Evolutionary conservation across 2,797 vertebrate genomes (phyloP).

Genomic region (Danio choprae): DNA sequence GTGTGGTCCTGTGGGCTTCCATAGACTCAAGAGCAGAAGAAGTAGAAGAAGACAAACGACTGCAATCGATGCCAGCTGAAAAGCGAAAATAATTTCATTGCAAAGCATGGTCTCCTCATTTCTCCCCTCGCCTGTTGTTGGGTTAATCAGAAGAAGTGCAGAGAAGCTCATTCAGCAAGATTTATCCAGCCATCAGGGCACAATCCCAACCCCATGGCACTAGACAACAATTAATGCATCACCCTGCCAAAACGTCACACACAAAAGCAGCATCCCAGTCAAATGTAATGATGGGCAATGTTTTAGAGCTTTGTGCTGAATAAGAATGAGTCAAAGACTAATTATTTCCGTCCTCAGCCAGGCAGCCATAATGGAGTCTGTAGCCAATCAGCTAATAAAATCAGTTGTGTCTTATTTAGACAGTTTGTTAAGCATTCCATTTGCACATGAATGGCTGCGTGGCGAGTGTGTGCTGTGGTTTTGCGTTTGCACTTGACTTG

Average conservation of each 20-base stretch:
- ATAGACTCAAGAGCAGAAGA: too few species aligned
- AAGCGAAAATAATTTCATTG: background rate
- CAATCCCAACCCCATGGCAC: slow-evolving; percentile 12
- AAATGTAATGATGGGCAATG: slow-evolving; percentile 42
- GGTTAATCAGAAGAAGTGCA: background rate
- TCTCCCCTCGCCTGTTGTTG: background rate
- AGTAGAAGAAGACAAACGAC: too few species aligned
- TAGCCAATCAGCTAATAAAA: slow-evolving; percentile 46
- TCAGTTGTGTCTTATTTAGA: slow-evolving; percentile 52
- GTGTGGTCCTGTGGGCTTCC: too few species aligned
- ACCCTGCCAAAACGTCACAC: slow-evolving; percentile 14
- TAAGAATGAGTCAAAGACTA: slow-evolving; percentile 54
- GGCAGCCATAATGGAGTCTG: slow-evolving; percentile 54
- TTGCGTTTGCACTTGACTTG: slow-evolving; percentile 46
- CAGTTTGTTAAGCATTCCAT: slow-evolving; percentile 50
- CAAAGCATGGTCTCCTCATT: background rate
- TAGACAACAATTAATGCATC: slow-evolving; percentile 40
- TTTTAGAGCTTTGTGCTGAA: slow-evolving; percentile 44
- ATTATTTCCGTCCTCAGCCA: slow-evolving; percentile 49
- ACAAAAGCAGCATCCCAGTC: slow-evolving; percentile 7
- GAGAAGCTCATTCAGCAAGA: slow-evolving; percentile 14
- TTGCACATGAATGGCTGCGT: slow-evolving; percentile 53
- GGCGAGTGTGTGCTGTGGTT: slow-evolving; percentile 27
- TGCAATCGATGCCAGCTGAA: too few species aligned
- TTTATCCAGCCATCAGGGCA: background rate